Base-by-base conservation (phyloP, 1,140 invertebrate genomes). In the Drosophila insularis region DNA sequence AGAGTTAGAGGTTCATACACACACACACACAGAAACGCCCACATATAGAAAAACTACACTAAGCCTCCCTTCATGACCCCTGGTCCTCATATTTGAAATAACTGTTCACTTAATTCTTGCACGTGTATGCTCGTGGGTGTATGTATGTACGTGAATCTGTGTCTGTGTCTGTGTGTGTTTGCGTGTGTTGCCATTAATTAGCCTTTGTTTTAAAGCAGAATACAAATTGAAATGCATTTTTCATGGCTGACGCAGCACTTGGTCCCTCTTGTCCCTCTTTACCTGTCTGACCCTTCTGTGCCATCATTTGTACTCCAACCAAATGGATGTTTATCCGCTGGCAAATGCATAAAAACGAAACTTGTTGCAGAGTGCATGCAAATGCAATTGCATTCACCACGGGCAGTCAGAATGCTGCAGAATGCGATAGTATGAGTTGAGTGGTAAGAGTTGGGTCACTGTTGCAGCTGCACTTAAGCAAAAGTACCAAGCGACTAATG, bases 151-250 rank as follows among this genome's bases (percentile, higher is more conserved):
- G 27, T 23, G 23, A 5, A 27, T 27, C 27, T 27, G 23, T 27
- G 17, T 43, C 3, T 46, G 19, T 43, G 40, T 43, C n/a, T n/a
- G 39, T 43, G 32, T 14, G 39, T 62, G n/a, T 21, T 37, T 60
- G 10, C 40, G 21, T 21, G 19, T 23, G 71, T 74, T 66, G 62
- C 68, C 72, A 82, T 82, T 86, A 86, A 86, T 87, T 87, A 89
- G 75, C 70, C 82, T 78, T 87, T 86, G 79, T 76, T 66, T 63
- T 62, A 74, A 81, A 68, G 62, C 69, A 76, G 31, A 10, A 71
- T 59, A 71, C 82, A 74, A 78, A 81, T 75, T 85, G 82, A 85
- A 85, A 87, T 87, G 82, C 81, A 85, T 85, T 85, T 85, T 87
- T 78, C 74, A 87, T 80, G 66, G 65, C 4, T 59, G 67, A 55